Conservation (phyloP, 2,113 vertebrate species). For the Arizona elegans region DNA sequence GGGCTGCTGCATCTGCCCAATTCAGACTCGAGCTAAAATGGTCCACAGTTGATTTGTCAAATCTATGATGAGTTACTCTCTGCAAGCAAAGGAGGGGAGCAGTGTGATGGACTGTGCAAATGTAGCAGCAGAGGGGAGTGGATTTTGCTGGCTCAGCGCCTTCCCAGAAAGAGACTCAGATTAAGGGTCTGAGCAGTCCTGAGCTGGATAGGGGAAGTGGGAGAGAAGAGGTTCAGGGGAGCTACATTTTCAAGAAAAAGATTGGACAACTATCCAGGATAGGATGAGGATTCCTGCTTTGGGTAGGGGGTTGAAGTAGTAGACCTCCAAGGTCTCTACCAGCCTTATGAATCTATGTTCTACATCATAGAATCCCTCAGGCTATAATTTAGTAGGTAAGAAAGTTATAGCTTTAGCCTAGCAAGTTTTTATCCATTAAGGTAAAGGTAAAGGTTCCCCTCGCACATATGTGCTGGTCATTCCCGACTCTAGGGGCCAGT, state of each 20-base stretch:
- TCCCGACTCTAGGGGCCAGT: no score
- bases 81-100: neutral
- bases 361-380: neutral
- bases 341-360: neutral
- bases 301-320: neutral
- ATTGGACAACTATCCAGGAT: neutral
- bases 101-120: neutral
- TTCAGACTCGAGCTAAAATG: neutral
- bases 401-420: neutral
- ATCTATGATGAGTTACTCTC: neutral
- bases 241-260: neutral
- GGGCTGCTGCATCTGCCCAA: neutral
- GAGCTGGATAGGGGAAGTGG: neutral
- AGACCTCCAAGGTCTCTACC: neutral
- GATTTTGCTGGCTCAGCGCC: neutral
- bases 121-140: fast-evolving
- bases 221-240: neutral
- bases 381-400: neutral
- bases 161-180: neutral
- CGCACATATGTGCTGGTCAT: no score
- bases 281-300: neutral
- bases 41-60: neutral
- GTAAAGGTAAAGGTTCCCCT: no score
- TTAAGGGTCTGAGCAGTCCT: neutral
- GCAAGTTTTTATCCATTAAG: neutral